Evolutionary conservation across 2,888 invertebrate genomes (phyloP), one percentile per base, ranked within the genome.

Genomic region (Plemyria rubiginata): DNA sequence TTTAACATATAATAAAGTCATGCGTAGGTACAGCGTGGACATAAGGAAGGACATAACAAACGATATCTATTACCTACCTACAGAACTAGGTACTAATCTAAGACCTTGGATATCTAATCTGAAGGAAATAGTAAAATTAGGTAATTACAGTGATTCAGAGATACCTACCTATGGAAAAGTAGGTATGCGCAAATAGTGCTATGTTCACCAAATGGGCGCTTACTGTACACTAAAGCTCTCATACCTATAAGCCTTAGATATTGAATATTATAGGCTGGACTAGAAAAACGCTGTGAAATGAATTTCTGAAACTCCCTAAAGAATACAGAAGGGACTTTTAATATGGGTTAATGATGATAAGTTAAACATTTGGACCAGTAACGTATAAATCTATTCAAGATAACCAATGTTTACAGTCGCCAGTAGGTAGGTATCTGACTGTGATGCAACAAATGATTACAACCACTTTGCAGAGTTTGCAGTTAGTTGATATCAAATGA

Each of bases 71-170:
- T 38, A 36, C 16, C n/a, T n/a, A n/a, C n/a, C n/a, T 11, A 38
- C 36, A 38, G 1, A 60, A 45, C 16, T 41, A n/a, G n/a, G n/a
- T n/a, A 48, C 40, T 16, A 53, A 41, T 60, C 48, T 29, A 38
- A 49, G 43, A 57, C 66, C 57, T 62, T 59, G 62, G 51, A 58
- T 57, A 36, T 52, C 46, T 64, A 62, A 65, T 65, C 62, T 50
- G 11, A 36, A n/a, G 62, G 58, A 66, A 66, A 38, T 57, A 61
- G 56, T 53, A 45, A 52, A 60, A 57, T 56, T 48, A 55, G 12
- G 9, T 15, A 38, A 28, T 2, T 38, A 38, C 11, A 3, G 32
- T 62, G 62, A 69, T 55, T 61, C 57, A 66, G 41, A 54, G 43
- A 59, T 54, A 54, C 28, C 6, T 8, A 54, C 28, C n/a, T 22